phyloP scores from a whole-genome alignment of 2,888 invertebrate genomes.

The Sinotaia quadrata region DNA sequence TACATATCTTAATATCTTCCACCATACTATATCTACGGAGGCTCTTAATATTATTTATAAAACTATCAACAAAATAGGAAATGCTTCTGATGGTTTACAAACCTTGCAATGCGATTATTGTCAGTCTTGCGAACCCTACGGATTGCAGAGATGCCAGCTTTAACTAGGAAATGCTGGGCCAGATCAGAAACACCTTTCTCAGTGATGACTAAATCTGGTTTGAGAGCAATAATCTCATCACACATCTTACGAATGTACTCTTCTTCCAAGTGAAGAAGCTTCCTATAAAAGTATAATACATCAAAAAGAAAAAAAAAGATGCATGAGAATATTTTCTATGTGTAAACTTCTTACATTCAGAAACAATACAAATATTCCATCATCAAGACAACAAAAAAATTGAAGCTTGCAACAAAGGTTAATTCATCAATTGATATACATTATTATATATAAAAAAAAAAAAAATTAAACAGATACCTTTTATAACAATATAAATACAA shows the following conservation, averaged over 20 bases:
- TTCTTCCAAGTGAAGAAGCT: conserved; percentile 94
- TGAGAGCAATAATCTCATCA: conserved; percentile 92
- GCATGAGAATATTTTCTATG: not conserved
- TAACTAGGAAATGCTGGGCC: conserved; percentile 75
- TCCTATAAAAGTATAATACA: conserved; percentile 79
- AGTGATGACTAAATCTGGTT: conserved; percentile 96
- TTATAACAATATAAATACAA: too few relatives aligned
- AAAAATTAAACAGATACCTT: too few relatives aligned
- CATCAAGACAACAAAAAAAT: too few relatives aligned
- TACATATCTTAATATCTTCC: too few relatives aligned
- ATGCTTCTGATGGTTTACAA: too few relatives aligned
- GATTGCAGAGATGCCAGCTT: conserved; percentile 77
- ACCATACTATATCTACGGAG: too few relatives aligned
- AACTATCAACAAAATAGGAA: too few relatives aligned
- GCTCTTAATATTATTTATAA: too few relatives aligned
- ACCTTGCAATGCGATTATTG: conserved; percentile 94
- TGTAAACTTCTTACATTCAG: too few relatives aligned
- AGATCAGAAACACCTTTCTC: conserved; percentile 94
- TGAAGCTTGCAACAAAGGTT: too few relatives aligned
- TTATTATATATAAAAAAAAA: not conserved
- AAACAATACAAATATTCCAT: too few relatives aligned
- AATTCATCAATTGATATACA: not conserved
- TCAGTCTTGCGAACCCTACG: conserved; percentile 92
- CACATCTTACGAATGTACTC: conserved; percentile 91
- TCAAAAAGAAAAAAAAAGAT: not conserved